Evolutionary conservation across 2,113 vertebrate genomes (phyloP).

Genomic region (Podiceps cristatus): DNA sequence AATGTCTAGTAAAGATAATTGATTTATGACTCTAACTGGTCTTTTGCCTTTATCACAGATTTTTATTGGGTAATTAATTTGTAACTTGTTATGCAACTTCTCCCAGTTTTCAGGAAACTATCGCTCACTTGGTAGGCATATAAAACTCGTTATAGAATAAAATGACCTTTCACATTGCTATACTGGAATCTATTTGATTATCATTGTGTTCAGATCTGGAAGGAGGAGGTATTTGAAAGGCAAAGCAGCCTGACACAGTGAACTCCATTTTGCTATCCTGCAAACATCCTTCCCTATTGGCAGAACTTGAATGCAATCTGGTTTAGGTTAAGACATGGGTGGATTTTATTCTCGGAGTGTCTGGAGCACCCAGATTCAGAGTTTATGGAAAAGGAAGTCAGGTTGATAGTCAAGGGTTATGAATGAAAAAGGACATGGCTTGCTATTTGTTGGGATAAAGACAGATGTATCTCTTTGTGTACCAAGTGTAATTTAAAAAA

Average conservation of each 20-base stretch:
- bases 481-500: not conserved
- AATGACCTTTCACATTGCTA: accelerated
- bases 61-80: not conserved
- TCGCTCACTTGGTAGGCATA: not conserved
- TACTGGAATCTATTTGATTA: not conserved
- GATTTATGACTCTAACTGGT: not conserved
- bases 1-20: not conserved
- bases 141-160: not conserved
- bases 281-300: accelerated
- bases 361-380: not conserved
- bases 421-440: not conserved
- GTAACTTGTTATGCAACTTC: not conserved
- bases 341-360: not conserved
- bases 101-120: not conserved
- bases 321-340: not conserved
- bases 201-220: not conserved
- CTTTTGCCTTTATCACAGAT: not conserved
- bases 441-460: not conserved
- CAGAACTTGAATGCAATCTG: not conserved
- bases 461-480: not conserved
- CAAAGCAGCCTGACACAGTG: not conserved
- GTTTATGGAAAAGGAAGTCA: not conserved
- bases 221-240: not conserved
- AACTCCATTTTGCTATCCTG: not conserved
- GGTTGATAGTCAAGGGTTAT: not conserved